Evolutionary conservation across 2,797 vertebrate species (phyloP).

Genomic region (Sebastes vulpes): DNA sequence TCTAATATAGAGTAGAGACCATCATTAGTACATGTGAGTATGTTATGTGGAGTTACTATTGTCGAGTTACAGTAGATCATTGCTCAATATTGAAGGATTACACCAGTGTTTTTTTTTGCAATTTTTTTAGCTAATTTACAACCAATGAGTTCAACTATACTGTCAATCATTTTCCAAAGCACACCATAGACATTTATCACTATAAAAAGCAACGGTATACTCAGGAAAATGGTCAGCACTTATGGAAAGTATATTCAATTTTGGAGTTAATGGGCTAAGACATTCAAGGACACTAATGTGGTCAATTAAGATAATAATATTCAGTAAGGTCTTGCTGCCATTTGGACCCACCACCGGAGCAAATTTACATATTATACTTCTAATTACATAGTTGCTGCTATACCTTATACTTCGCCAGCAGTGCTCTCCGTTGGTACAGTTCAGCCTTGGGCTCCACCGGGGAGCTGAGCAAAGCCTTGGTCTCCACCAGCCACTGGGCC

Average conservation of each 20-base stretch:
- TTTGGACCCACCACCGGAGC: not conserved
- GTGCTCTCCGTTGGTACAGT: conserved; percentile 96
- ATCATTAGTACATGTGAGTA: no score
- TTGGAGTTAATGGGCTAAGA: conserved; percentile 13
- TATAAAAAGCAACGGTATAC: not conserved
- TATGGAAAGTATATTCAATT: conserved; percentile 21
- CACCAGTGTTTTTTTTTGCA: no score
- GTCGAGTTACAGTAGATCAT: no score
- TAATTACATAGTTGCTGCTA: not conserved
- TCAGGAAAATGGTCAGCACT: conserved; percentile 16
- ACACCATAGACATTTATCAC: not conserved
- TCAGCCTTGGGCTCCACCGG: conserved; percentile 93
- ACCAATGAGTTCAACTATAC: no score
- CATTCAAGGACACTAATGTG: conserved; percentile 26
- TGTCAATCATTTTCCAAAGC: no score
- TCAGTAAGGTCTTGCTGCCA: conserved; percentile 10
- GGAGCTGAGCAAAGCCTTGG: conserved; percentile 83
- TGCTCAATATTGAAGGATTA: no score
- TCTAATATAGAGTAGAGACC: no score
- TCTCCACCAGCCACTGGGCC: conserved; percentile 91
- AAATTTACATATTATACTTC: conserved; percentile 11
- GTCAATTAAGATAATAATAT: conserved; percentile 39
- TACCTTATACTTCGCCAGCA: conserved; percentile 97
- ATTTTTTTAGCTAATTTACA: no score
- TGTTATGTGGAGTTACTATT: no score